Evolutionary conservation across 2,797 vertebrate genomes (phyloP).

Genomic region (Squalus acanthias): DNA sequence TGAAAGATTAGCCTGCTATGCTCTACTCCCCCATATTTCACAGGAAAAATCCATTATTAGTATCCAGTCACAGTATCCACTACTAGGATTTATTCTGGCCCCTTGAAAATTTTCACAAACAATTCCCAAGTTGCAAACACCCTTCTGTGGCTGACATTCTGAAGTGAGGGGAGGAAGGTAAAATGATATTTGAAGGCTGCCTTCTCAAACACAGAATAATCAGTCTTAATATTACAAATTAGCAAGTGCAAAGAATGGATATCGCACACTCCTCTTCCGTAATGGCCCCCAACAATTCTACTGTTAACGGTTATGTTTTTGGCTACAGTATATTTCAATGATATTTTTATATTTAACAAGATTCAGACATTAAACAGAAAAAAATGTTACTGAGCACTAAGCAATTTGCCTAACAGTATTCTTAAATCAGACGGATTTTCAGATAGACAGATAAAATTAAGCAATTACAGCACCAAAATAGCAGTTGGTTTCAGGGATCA

Average conservation of each 20-base stretch:
- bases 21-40: neutral
- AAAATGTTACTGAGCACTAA: neutral
- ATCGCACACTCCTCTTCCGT: neutral
- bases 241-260: neutral
- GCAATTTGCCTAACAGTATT: neutral
- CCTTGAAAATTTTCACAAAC: neutral
- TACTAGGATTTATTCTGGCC: neutral
- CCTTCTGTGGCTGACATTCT: neutral
- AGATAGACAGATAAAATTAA: neutral
- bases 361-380: neutral
- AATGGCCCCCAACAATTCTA: neutral
- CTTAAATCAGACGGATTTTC: neutral
- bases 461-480: neutral
- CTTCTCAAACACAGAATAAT: neutral
- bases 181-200: neutral
- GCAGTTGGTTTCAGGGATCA: neutral
- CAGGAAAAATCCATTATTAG: neutral
- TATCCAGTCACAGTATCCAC: neutral
- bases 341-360: neutral
- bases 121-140: neutral
- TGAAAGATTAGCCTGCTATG: neutral
- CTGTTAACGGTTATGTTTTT: neutral
- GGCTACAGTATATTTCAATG: neutral
- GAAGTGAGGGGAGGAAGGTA: neutral
- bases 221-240: neutral